Evolutionary conservation across 1,140 invertebrate species (phyloP).

Genomic region (Mamestra configurata): DNA sequence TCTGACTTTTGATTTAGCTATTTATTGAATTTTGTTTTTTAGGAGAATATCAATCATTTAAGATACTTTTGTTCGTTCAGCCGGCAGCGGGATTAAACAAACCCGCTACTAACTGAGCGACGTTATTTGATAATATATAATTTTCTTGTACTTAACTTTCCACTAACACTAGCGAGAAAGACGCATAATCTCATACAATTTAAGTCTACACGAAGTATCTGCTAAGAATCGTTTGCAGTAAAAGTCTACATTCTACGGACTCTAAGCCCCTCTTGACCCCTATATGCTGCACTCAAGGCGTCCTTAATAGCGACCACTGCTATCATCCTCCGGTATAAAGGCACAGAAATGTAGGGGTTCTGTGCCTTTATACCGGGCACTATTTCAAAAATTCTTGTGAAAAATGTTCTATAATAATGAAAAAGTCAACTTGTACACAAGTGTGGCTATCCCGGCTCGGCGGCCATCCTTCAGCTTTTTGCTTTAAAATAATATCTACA

Average conservation of each 20-base stretch:
- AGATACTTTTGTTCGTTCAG: too few relatives aligned
- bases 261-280: background rate
- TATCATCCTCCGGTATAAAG: background rate
- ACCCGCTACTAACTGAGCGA: too few relatives aligned
- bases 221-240: background rate
- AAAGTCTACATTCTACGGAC: background rate
- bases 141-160: too few relatives aligned
- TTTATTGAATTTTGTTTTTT: too few relatives aligned
- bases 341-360: too few relatives aligned
- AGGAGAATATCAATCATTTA: too few relatives aligned
- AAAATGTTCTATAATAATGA: background rate
- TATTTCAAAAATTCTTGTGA: background rate
- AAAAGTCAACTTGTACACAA: background rate
- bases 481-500: slow-evolving; percentile 10
- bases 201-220: background rate
- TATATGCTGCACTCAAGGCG: background rate
- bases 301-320: background rate
- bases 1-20: too few relatives aligned
- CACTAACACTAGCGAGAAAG: background rate
- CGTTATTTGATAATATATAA: too few relatives aligned
- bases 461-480: slow-evolving; percentile 5
- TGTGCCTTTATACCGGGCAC: background rate
- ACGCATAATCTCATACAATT: background rate
- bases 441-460: background rate
- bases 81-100: too few relatives aligned